Base-by-base conservation (phyloP, 2,113 vertebrate genomes). In the Prinia subflava region DNA sequence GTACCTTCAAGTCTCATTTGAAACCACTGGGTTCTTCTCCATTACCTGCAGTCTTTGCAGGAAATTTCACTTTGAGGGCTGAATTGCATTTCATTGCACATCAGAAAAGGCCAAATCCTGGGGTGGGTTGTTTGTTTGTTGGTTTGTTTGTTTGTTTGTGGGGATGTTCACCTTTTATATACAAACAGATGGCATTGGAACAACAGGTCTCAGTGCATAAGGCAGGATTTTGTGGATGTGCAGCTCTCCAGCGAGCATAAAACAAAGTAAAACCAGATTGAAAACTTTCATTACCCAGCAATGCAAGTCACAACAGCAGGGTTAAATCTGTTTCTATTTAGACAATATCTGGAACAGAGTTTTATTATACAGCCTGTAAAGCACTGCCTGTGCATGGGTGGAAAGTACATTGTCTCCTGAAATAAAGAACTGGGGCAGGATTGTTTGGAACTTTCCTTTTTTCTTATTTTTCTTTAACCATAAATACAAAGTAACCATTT, bases 291-390 rank as follows among this genome's bases (percentile, higher is more conserved):
- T 96, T 95, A 94, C 41, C 70, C 87, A 92, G 95, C 77, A 80
- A 92, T 96, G 80, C 90, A 85, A 97, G 85, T 90, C 94, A 92
- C 80, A 95, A 92, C 90, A 94, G 85, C 76, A 76, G 92, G 83
- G 95, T 92, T 95, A 96, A 97, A 96, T 97, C 96, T 97, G 97
- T 96, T 97, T 97, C 96, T 97, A 77, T 97, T 97, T 96, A 96
- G 94, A 92, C 96, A 92, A 87, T 95, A 96, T 96, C 95, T 96
- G 96, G 94, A 97, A 91, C 89, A 94, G 83, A 13, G 1, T 94
- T 96, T 95, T 96, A 96, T 95, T 96, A 91, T 94, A 89, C 88
- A 94, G 91, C 83, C 95, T 92, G 87, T 82, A 95, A 91, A 87
- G 87, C 85, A 87, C 89, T 95, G 93, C 78, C 84, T 86, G 85